phyloP scores from a whole-genome alignment of 2,888 invertebrate genomes.

The Fabriciana adippe region DNA sequence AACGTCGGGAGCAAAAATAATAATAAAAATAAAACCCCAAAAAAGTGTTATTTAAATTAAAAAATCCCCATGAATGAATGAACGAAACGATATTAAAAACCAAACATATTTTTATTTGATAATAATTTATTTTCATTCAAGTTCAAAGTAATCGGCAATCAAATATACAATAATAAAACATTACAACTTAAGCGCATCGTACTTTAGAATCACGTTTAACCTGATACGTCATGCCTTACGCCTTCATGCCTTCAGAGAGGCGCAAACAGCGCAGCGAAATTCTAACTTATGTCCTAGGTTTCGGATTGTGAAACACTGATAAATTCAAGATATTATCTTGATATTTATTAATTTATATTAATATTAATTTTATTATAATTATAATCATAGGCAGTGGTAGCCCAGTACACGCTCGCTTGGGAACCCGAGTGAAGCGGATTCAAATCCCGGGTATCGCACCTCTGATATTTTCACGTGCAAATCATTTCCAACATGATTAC shows the following conservation, averaged over 20 bases:
- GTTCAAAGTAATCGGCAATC: constrained; percentile 32
- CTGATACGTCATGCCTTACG: constrained; percentile 42
- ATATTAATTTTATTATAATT: too few relatives aligned
- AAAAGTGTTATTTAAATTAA: too few relatives aligned
- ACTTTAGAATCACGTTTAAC: constrained; percentile 39
- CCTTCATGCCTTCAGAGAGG: constrained; percentile 50
- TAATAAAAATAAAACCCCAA: too few relatives aligned
- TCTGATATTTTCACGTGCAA: too few relatives aligned
- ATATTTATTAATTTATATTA: not conserved
- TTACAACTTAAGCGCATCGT: constrained; percentile 23
- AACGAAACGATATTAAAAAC: not conserved
- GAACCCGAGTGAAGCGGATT: too few relatives aligned
- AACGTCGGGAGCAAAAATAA: too few relatives aligned
- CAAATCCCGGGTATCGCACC: too few relatives aligned
- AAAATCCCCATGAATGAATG: too few relatives aligned
- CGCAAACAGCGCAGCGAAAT: constrained; percentile 68
- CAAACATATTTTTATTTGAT: not conserved
- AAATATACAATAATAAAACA: constrained; percentile 34
- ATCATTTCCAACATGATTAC: too few relatives aligned
- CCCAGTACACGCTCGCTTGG: too few relatives aligned
- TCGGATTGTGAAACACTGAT: constrained; percentile 29
- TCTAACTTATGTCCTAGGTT: constrained; percentile 63
- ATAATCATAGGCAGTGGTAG: too few relatives aligned
- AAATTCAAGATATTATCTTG: not conserved
- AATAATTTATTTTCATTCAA: constrained; percentile 13